phyloP scores from a whole-genome alignment of 2,113 vertebrate species.

The Hoplias malabaricus region DNA sequence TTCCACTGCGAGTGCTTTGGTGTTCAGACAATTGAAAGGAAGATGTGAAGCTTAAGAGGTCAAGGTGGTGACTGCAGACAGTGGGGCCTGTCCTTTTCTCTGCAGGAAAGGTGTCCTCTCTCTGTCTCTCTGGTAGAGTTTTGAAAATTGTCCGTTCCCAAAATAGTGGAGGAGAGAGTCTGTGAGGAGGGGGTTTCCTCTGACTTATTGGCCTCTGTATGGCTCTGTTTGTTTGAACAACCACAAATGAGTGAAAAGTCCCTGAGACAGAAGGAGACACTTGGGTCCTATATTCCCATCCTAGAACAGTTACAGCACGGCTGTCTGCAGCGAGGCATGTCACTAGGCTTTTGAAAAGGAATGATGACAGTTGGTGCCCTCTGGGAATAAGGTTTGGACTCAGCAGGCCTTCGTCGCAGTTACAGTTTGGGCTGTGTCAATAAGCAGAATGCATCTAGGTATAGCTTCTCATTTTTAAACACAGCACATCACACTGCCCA shows the following conservation, averaged over 20 bases:
- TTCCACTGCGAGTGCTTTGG: constrained; percentile 3
- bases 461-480: constrained; percentile 15
- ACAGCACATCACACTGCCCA: too few relatives aligned
- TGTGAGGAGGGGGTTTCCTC: constrained; percentile 65
- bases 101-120: constrained; percentile 25
- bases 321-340: constrained; percentile 3
- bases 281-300: constrained; percentile 20
- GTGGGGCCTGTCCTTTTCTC: neutral
- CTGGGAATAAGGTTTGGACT: constrained; percentile 47
- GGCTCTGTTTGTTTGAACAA: constrained; percentile 70
- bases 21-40: constrained; percentile 24
- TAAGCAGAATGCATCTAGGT: neutral
- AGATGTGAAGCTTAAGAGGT: constrained; percentile 14
- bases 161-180: constrained; percentile 67
- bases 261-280: constrained; percentile 23
- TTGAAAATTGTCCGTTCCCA: constrained; percentile 58
- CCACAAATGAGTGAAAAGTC: constrained; percentile 26
- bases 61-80: neutral
- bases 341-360: constrained; percentile 35
- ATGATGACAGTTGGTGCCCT: constrained; percentile 51
- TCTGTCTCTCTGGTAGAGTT: constrained; percentile 26
- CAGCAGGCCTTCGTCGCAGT: neutral
- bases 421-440: constrained; percentile 42
- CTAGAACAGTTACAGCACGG: neutral
- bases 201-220: constrained; percentile 57